Evolutionary conservation across 2,888 invertebrate species (phyloP).

Genomic region (Anoplius nigerrimus): DNA sequence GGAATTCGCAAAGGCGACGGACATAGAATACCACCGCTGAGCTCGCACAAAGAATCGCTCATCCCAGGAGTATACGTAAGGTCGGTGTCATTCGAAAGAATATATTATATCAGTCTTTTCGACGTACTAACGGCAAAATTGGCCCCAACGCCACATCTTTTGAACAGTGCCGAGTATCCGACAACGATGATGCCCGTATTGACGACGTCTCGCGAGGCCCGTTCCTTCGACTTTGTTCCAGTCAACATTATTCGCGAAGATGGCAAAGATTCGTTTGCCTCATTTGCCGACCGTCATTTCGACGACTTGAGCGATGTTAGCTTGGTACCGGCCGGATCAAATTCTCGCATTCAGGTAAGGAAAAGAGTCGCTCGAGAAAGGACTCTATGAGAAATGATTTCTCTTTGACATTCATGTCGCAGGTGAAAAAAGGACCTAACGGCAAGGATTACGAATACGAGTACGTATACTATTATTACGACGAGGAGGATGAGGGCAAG

Average conservation of each 20-base stretch:
- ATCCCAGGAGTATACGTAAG: constrained; percentile 67
- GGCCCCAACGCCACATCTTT: background rate
- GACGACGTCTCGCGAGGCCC: constrained; percentile 66
- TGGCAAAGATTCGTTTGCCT: constrained; percentile 61
- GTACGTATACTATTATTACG: constrained; percentile 93
- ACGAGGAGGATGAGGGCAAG: constrained; percentile 82
- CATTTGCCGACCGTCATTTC: constrained; percentile 64
- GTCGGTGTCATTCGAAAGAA: constrained; percentile 45
- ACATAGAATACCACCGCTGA: constrained; percentile 50
- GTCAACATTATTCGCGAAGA: constrained; percentile 73
- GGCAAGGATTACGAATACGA: constrained; percentile 95
- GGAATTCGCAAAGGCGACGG: constrained; percentile 58
- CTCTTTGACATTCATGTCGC: background rate
- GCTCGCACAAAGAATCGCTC: constrained; percentile 58
- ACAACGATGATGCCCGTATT: constrained; percentile 71
- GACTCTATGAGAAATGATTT: background rate
- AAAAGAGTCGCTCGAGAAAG: too few species aligned
- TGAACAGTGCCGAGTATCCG: constrained; percentile 60
- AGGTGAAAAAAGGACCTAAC: constrained; percentile 92
- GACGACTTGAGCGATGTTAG: constrained; percentile 70
- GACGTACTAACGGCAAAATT: background rate
- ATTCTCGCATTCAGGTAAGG: constrained; percentile 69
- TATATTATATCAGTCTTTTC: background rate
- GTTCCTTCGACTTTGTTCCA: constrained; percentile 69
- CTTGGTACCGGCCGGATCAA: constrained; percentile 71